Evolutionary conservation across 2,797 vertebrate genomes (phyloP).

Genomic region (Pteropus rufus): DNA sequence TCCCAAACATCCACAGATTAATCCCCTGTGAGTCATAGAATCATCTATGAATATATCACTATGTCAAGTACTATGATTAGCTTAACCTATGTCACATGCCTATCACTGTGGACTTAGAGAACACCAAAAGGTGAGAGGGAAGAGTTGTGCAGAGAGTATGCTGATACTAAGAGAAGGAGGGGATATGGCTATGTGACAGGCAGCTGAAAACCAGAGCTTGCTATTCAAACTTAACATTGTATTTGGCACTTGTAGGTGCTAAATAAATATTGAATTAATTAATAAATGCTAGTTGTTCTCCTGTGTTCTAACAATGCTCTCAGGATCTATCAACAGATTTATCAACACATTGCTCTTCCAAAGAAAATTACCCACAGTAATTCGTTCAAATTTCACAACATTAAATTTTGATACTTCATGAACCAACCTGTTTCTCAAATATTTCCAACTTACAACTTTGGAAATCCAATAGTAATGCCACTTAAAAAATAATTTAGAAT

Average conservation of each 20-base stretch:
- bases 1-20: not conserved
- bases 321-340: not conserved
- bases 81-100: not conserved
- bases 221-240: not conserved
- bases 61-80: not conserved
- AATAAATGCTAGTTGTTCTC: not conserved
- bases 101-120: not conserved
- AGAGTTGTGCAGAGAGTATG: not conserved
- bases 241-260: not conserved
- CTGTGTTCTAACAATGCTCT: not conserved
- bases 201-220: not conserved
- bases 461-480: not conserved
- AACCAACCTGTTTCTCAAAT: not conserved
- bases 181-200: rapidly evolving
- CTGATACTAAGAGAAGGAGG: not conserved
- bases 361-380: not conserved
- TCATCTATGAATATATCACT: not conserved
- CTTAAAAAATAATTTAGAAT: not conserved
- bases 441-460: not conserved
- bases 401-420: not conserved
- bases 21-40: not conserved
- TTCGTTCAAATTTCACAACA: not conserved
- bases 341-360: not conserved
- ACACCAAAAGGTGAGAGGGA: not conserved
- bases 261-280: not conserved